Conservation (phyloP, 2,113 vertebrate species). For the Arizona elegans region DNA sequence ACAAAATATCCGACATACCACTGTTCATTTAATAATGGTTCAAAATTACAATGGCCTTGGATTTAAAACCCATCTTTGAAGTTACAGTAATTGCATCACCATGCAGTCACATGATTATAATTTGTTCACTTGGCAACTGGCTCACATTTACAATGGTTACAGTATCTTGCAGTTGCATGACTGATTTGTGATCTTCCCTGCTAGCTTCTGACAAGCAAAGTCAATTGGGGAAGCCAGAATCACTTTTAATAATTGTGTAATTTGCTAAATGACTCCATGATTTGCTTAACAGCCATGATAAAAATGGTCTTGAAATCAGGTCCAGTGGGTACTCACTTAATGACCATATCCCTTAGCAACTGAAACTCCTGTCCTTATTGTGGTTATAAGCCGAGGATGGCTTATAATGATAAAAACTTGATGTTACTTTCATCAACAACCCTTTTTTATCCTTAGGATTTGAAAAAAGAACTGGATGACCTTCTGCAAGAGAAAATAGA, state of each 20-base stretch:
- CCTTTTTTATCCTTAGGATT: conserved; percentile 69
- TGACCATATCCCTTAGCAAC: neutral
- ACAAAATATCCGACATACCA: neutral
- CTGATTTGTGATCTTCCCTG: neutral
- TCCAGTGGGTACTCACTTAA: neutral
- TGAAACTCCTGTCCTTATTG: neutral
- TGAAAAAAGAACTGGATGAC: conserved; percentile 85
- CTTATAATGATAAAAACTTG: neutral
- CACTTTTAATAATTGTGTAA: neutral
- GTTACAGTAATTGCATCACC: neutral
- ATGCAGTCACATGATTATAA: neutral
- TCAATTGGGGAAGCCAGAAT: neutral
- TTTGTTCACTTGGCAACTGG: neutral
- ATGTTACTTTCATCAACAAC: neutral
- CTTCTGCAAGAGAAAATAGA: conserved; percentile 93
- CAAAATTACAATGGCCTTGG: neutral
- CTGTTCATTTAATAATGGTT: neutral
- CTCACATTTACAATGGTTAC: neutral
- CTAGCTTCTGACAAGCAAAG: neutral
- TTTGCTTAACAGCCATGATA: neutral
- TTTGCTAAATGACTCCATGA: neutral
- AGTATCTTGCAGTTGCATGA: neutral
- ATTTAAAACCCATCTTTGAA: neutral
- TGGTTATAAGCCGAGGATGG: neutral
- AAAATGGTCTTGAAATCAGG: neutral